phyloP scores from a whole-genome alignment of 2,113 vertebrate genomes.

The Aptenodytes forsteri region DNA sequence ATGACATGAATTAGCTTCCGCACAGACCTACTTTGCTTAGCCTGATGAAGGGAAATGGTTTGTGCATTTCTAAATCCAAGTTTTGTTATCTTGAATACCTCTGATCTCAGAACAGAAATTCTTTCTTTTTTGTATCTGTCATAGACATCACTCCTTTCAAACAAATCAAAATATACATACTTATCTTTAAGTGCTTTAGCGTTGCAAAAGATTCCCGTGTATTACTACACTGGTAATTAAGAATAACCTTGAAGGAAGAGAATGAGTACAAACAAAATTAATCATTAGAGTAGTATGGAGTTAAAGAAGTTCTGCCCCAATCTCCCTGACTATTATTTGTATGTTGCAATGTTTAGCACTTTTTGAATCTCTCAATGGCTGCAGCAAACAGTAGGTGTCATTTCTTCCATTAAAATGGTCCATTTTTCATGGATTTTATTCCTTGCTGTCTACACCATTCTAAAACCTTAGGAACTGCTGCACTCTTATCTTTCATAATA shows the following conservation, averaged over 20 bases:
- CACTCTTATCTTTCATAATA: neutral
- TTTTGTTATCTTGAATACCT: neutral
- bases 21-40: neutral
- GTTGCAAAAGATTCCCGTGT: neutral
- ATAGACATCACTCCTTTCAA: neutral
- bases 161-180: neutral
- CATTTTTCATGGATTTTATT: neutral
- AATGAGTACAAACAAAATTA: neutral
- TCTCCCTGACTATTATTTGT: neutral
- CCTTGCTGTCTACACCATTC: neutral
- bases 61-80: neutral
- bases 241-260: neutral
- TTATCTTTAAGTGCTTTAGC: slow-evolving; percentile 9
- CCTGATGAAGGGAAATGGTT: neutral
- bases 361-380: neutral
- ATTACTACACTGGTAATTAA: neutral
- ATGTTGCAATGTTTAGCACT: neutral
- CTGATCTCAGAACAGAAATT: neutral
- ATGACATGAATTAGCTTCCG: slow-evolving; percentile 30
- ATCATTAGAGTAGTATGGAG: neutral
- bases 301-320: neutral
- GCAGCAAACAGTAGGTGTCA: neutral
- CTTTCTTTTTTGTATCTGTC: neutral
- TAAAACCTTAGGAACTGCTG: neutral
- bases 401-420: neutral